These are phyloP conservation scores for Aelia acuminata DNA, from an alignment of 2,888 invertebrate genomes.

Conservation along the genomic window DNA sequence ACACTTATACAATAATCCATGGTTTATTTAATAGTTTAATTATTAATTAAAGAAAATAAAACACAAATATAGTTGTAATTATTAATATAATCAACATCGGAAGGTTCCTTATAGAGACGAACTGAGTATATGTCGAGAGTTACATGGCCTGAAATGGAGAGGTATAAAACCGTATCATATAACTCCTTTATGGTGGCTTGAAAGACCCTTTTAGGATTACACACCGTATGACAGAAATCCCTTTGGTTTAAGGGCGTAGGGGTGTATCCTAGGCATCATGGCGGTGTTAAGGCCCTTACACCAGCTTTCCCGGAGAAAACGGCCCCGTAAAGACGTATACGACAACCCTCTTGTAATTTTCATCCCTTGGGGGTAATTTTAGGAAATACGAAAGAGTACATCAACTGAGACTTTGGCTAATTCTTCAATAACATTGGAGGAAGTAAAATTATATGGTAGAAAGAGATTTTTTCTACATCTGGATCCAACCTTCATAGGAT, in stretches of 20 bases:
- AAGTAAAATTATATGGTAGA: too few species aligned
- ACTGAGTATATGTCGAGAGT: neutral
- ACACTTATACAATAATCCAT: too few species aligned
- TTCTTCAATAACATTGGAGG: too few species aligned
- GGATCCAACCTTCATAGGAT: too few species aligned
- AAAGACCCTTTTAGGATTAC: conserved; percentile 48
- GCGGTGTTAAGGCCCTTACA: neutral
- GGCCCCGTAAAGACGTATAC: neutral
- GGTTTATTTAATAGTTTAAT: too few species aligned
- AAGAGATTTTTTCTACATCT: too few species aligned
- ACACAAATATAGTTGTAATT: too few species aligned
- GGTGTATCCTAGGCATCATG: neutral
- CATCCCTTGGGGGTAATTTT: neutral
- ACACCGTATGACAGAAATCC: conserved; percentile 20
- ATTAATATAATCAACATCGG: neutral
- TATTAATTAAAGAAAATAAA: too few species aligned
- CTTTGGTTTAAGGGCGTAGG: neutral
- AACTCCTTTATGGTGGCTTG: conserved; percentile 8
- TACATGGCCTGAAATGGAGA: conserved; percentile 22
- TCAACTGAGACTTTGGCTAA: neutral
- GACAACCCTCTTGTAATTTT: neutral
- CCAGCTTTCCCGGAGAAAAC: neutral
- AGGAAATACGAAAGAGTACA: neutral
- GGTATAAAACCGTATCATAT: conserved; percentile 39
- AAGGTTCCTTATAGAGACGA: neutral